Evolutionary conservation across 2,888 invertebrate genomes (phyloP).

Genomic region (Troglohyphantes excavatus): DNA sequence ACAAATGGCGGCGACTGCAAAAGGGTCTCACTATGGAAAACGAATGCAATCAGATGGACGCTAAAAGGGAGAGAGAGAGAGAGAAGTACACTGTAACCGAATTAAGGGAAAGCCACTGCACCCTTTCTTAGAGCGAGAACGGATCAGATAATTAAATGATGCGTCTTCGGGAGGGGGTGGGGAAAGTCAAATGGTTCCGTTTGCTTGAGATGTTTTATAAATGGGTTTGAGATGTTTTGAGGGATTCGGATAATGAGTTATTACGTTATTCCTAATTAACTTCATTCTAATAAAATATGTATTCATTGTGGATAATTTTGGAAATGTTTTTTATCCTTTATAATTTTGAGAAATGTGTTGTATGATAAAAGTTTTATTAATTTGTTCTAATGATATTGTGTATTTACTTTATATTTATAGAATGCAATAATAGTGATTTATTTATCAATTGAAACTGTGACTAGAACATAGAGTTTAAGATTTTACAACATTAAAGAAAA

Average conservation of each 20-base stretch:
- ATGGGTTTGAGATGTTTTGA: conserved; percentile 12
- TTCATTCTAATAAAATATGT: no score
- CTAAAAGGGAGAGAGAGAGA: conserved; percentile 18
- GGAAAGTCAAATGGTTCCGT: conserved; percentile 47
- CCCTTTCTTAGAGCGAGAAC: conserved; percentile 25
- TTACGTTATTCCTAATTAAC: no score
- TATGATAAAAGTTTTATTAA: no score
- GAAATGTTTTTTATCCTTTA: no score
- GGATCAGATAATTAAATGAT: conserved; percentile 47
- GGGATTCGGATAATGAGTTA: background rate
- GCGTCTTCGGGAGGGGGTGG: background rate
- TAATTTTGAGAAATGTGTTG: no score
- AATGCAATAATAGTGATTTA: no score
- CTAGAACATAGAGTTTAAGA: no score
- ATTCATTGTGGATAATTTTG: no score
- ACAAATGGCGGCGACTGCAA: conserved; percentile 30
- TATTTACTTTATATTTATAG: no score
- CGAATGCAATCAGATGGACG: conserved; percentile 54
- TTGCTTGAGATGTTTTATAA: conserved; percentile 30
- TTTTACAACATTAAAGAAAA: no score
- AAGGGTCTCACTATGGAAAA: conserved; percentile 7
- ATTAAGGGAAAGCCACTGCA: conserved; percentile 42
- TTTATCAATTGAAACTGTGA: no score
- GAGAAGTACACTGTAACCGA: conserved; percentile 39
- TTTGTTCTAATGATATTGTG: no score